Conservation (phyloP, 1,140 invertebrate species). For the Charaxes varanes region DNA sequence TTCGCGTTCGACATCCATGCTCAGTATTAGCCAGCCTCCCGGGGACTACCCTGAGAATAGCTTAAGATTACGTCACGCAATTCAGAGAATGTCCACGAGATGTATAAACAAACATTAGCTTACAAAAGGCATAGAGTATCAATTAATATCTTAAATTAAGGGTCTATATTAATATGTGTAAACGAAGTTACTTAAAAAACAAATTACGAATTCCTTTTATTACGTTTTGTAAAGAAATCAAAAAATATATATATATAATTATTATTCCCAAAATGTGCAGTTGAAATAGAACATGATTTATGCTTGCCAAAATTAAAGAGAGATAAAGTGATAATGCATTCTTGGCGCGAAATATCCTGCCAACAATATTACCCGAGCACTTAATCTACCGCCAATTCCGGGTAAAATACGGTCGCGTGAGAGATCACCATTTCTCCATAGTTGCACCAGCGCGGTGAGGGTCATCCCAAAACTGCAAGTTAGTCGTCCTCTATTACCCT, state of each 20-base stretch:
- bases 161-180: background rate
- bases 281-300: too few relatives aligned
- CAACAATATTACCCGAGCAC: slow-evolving; percentile 20
- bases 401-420: slow-evolving; percentile 57
- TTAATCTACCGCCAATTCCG: slow-evolving; percentile 34
- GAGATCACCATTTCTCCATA: slow-evolving; percentile 34
- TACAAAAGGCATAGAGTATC: background rate
- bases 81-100: slow-evolving; percentile 2
- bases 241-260: too few relatives aligned
- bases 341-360: background rate
- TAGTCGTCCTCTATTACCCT: slow-evolving; percentile 48
- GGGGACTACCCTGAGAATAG: slow-evolving; percentile 8
- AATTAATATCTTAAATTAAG: slow-evolving; percentile 1
- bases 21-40: slow-evolving; percentile 10
- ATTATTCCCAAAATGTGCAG: too few relatives aligned
- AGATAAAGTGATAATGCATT: background rate
- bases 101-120: background rate
- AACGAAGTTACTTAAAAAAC: background rate
- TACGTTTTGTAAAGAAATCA: background rate
- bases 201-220: too few relatives aligned
- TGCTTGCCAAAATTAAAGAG: too few relatives aligned
- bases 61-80: slow-evolving; percentile 18
- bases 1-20: slow-evolving; percentile 8
- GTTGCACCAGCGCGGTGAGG: slow-evolving; percentile 42
- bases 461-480: slow-evolving; percentile 51